Conservation (phyloP, 2,888 invertebrate genomes). For the Coecobrya sp. region DNA sequence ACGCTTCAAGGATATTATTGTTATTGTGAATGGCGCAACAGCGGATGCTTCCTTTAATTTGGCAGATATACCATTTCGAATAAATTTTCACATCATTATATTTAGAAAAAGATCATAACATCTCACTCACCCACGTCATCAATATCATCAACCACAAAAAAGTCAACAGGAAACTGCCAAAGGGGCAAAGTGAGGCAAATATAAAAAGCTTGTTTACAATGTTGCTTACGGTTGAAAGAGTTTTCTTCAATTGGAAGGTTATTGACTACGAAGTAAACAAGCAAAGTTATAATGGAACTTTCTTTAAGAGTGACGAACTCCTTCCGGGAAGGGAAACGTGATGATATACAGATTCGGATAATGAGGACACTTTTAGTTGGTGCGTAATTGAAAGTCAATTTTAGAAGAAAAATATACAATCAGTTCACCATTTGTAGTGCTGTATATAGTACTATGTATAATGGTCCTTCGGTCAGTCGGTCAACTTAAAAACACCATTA, state of each 20-base stretch:
- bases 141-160: slow-evolving; percentile 3
- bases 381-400: not conserved
- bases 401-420: not conserved
- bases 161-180: not conserved
- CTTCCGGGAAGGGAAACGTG: not conserved
- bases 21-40: not conserved
- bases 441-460: no score
- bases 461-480: not conserved
- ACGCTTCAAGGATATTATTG: not conserved
- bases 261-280: not conserved
- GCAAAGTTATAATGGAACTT: not conserved
- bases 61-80: not conserved
- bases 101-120: not conserved
- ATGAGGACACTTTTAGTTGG: no score
- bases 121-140: not conserved
- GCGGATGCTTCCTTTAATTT: not conserved
- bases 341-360: no score
- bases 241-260: not conserved
- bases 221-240: not conserved
- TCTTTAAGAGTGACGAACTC: not conserved
- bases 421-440: not conserved
- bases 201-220: not conserved
- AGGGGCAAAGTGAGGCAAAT: not conserved
- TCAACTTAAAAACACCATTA: not conserved
- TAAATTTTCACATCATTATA: slow-evolving; percentile 5